Conservation (phyloP, 2,888 invertebrate genomes). For the Metopia argyrocephala region DNA sequence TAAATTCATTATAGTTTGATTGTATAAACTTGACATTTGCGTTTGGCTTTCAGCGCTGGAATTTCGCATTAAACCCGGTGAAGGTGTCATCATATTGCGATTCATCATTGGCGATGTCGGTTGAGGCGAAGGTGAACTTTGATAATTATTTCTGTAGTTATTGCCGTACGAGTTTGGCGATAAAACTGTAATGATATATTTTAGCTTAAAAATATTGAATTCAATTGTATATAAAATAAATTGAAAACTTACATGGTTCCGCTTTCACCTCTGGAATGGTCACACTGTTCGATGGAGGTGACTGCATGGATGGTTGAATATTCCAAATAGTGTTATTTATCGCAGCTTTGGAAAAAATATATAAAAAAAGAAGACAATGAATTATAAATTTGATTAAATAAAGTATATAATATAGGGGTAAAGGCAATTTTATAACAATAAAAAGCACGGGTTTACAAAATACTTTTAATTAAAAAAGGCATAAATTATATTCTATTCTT, state of each 20-base stretch:
- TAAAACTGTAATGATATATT: conserved; percentile 64
- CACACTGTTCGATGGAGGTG: conserved; percentile 45
- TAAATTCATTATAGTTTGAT: conserved; percentile 48
- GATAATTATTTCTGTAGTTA: conserved; percentile 67
- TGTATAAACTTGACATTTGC: conserved; percentile 57
- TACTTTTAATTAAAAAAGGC: no score
- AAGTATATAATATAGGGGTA: no score
- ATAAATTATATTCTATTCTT: no score
- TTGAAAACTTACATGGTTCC: conserved; percentile 70
- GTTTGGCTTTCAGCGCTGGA: conserved; percentile 59
- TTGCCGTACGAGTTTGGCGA: conserved; percentile 68
- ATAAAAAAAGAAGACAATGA: neutral
- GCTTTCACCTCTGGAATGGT: conserved; percentile 67
- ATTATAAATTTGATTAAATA: neutral
- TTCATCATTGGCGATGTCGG: conserved; percentile 70
- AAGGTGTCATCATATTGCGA: conserved; percentile 64
- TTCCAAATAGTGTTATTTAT: conserved; percentile 45
- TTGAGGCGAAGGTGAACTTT: conserved; percentile 71
- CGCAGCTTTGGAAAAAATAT: conserved; percentile 5
- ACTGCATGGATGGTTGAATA: conserved; percentile 48
- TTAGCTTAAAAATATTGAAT: neutral
- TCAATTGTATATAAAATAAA: neutral
- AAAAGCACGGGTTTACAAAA: no score
- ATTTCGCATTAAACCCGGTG: conserved; percentile 62
- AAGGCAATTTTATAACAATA: no score